Conservation (phyloP, 2,888 invertebrate species). For the Cosmorhoe ocellata region DNA sequence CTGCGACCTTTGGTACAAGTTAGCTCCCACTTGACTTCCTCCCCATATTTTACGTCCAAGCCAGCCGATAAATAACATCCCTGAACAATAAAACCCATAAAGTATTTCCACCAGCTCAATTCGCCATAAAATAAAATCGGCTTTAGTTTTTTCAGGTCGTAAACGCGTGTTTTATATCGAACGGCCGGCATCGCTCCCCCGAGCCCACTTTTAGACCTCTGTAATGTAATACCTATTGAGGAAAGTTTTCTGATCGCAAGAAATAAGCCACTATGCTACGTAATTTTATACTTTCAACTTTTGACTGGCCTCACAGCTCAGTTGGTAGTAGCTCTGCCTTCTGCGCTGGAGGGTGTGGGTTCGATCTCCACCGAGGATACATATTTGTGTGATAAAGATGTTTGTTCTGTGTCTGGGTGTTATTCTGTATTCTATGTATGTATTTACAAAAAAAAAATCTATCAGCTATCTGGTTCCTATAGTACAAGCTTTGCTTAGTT, state of each 20-base stretch:
- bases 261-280: too few species aligned
- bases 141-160: conserved; percentile 42
- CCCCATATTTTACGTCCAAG: conserved; percentile 1
- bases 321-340: too few species aligned
- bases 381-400: too few species aligned
- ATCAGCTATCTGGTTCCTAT: too few species aligned
- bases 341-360: too few species aligned
- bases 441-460: too few species aligned
- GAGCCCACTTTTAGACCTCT: conserved; percentile 49
- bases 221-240: conserved; percentile 32
- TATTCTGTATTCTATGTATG: too few species aligned
- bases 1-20: not conserved
- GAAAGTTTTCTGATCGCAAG: conserved; percentile 7
- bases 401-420: too few species aligned
- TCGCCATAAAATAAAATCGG: conserved; percentile 30
- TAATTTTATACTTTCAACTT: too few species aligned
- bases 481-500: too few species aligned
- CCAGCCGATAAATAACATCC: conserved; percentile 18
- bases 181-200: conserved; percentile 52
- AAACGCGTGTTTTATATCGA: conserved; percentile 60
- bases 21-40: not conserved
- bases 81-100: conserved; percentile 26
- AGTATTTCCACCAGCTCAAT: conserved; percentile 27
- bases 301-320: too few species aligned
- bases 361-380: too few species aligned